These are phyloP conservation scores for Hermaeophaga mercurialis DNA, from an alignment of 2,888 invertebrate species.

Conservation along the genomic window DNA sequence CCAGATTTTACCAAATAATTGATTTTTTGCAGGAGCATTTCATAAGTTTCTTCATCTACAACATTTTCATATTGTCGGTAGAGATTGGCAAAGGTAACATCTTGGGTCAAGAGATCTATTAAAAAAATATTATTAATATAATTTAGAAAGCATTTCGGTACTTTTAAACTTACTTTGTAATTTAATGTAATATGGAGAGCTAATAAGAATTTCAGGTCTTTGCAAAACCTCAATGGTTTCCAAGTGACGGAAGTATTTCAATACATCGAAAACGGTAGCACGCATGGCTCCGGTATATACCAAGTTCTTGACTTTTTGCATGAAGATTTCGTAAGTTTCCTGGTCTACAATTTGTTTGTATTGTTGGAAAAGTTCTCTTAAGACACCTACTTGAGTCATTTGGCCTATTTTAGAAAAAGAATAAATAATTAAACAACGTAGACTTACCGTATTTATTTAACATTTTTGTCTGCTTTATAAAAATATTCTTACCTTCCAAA, in stretches of 20 bases:
- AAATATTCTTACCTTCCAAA: no score
- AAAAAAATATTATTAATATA: no score
- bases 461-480: no score
- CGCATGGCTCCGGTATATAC: not conserved
- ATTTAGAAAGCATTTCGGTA: no score
- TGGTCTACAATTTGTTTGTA: conserved; percentile 1
- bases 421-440: no score
- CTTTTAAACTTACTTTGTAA: no score
- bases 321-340: not conserved
- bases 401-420: no score
- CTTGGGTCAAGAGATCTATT: no score
- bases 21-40: not conserved
- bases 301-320: not conserved
- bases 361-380: not conserved
- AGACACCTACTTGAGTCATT: not conserved
- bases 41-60: conserved; percentile 1
- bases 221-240: not conserved
- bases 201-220: no score
- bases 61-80: not conserved
- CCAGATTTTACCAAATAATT: conserved; percentile 1
- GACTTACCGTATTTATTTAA: no score
- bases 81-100: not conserved
- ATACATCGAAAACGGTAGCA: not conserved
- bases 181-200: no score
- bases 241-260: not conserved